phyloP scores from a whole-genome alignment of 2,888 invertebrate genomes.

The Trichacis sp. region DNA sequence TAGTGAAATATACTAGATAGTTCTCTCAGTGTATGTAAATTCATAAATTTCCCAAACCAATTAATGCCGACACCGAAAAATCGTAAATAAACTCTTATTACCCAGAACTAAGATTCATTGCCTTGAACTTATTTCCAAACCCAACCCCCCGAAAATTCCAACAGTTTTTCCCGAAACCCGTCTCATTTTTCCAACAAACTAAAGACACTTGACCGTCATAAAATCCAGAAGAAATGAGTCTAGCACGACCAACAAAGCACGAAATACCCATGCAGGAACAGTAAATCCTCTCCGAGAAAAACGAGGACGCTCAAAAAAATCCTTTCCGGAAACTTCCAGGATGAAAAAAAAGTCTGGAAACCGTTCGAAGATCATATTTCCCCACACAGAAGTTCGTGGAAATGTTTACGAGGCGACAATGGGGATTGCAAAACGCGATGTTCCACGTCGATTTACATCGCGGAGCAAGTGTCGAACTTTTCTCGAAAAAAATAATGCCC shows the following conservation, averaged over 20 bases:
- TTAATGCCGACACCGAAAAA: too few species aligned
- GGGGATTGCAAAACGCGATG: background rate
- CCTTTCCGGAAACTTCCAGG: background rate
- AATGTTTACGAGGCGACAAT: background rate
- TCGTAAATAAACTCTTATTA: too few species aligned
- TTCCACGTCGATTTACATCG: conserved; percentile 2
- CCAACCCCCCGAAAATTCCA: too few species aligned
- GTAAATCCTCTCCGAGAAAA: too few species aligned
- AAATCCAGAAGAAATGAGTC: background rate
- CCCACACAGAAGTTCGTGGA: background rate
- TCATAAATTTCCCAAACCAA: background rate
- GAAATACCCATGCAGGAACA: too few species aligned
- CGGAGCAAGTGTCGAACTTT: background rate
- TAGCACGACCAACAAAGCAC: too few species aligned
- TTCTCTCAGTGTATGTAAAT: too few species aligned
- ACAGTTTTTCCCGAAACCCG: too few species aligned
- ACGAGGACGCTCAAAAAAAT: background rate
- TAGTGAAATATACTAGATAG: too few species aligned
- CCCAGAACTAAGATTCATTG: too few species aligned
- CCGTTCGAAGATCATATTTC: background rate
- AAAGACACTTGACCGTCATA: background rate
- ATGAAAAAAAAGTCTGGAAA: background rate
- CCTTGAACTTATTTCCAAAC: too few species aligned
- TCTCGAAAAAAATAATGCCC: background rate
- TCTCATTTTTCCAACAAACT: too few species aligned